Base-by-base conservation (phyloP, 2,113 vertebrate genomes). In the Aleadryas rufinucha region DNA sequence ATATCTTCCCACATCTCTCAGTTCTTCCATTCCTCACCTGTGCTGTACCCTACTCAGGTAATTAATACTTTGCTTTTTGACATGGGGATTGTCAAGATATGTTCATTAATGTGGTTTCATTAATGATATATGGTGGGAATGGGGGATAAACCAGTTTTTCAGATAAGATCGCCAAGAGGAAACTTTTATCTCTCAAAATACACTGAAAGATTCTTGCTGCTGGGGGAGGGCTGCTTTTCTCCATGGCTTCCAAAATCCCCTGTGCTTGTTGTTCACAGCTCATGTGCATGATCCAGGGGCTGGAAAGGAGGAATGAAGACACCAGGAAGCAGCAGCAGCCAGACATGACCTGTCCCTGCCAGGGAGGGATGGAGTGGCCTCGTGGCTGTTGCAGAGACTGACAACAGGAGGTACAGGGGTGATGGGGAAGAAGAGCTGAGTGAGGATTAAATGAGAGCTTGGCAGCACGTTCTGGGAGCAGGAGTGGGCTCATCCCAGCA, bases 71-170 rank as follows among this genome's bases (percentile, higher is more conserved):
- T 41, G 24, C 13, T 84, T 91, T 91, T 42, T 66, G 12, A 9
- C 13, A 15, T 9, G 11, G 11, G 30, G 24, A 7, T 50, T 91
- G 52, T 69, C 45, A 74, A 45, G 72, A 33, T 65, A 16, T 0
- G 4, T 74, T 70, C 23, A 11, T 64, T 76, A 57, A 26, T 16
- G 50, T 0, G 0, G 28, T 57, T 42, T 54, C 7, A 28, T 37
- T 86, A 44, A 52, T 93, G 61, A 31, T 0, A 0, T 41, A 18
- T 0, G 1, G 16, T 42, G 56, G 57, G 33, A 86, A 60, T 4
- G 16, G 45, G 53, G 68, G 21, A 64, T 68, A 91, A 91, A 86
- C 35, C 68, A 87, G 57, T 80, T 95, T 91, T 86, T 72, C 59
- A 86, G 53, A 94, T 6, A 21, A 7, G 15, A 72, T n/a, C 15